Conservation (phyloP, 2,888 invertebrate species). For the Oscheius sp. region DNA sequence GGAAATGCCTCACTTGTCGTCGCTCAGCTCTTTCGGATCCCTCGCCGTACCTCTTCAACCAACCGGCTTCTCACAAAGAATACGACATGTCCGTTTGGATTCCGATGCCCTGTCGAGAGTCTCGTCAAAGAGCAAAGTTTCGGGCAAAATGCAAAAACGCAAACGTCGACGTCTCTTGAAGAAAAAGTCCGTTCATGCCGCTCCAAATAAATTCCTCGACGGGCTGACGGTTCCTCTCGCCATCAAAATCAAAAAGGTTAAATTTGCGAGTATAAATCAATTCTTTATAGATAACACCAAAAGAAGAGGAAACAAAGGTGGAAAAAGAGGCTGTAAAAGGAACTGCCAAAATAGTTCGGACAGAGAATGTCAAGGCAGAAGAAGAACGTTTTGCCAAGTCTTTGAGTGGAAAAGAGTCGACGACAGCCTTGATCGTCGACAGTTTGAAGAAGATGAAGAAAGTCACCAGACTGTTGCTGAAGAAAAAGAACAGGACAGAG, state of each 20-base stretch:
- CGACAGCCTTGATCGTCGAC: conserved; percentile 2
- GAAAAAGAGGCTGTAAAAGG: not conserved
- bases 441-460: conserved; percentile 25
- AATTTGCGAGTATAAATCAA: not conserved
- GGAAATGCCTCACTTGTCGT: conserved; percentile 23
- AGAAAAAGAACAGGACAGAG: not conserved
- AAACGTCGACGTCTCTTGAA: conserved; percentile 9
- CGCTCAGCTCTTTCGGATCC: conserved; percentile 18
- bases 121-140: not conserved
- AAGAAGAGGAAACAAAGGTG: not conserved
- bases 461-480: conserved; percentile 2
- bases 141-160: conserved; percentile 4
- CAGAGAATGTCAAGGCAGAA: not conserved
- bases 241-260: conserved; percentile 1
- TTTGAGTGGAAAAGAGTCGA: not conserved
- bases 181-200: not conserved
- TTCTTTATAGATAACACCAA: not conserved
- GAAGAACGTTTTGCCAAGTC: conserved; percentile 18
- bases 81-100: conserved; percentile 6
- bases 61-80: conserved; percentile 11
- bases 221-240: not conserved
- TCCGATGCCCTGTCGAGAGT: not conserved
- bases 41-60: conserved; percentile 20
- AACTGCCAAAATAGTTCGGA: conserved; percentile 10
- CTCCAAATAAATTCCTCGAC: not conserved